phyloP scores from a whole-genome alignment of 2,113 vertebrate genomes.

The Mohoua ochrocephala region DNA sequence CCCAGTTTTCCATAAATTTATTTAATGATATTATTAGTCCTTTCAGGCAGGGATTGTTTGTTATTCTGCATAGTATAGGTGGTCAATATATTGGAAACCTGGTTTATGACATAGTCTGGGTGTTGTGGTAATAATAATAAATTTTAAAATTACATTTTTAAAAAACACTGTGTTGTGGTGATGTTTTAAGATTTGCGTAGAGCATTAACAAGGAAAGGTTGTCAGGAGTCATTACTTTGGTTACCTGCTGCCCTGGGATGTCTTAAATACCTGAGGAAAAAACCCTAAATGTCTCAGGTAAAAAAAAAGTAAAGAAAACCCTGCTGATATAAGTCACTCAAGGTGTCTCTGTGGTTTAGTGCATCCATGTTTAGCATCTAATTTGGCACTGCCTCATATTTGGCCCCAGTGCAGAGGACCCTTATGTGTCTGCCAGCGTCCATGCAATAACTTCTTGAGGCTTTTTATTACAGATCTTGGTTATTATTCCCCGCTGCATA shows the following conservation, averaged over 20 bases:
- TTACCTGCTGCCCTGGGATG: not conserved
- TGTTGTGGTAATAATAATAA: not conserved
- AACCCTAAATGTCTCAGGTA: not conserved
- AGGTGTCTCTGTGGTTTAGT: not conserved
- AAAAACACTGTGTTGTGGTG: not conserved
- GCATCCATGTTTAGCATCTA: not conserved
- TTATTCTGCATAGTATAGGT: not conserved
- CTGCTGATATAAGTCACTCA: not conserved
- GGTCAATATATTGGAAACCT: not conserved
- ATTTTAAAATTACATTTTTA: not conserved
- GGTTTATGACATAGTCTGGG: not conserved
- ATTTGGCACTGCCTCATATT: not conserved
- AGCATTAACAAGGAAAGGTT: not conserved
- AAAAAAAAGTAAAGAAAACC: not conserved
- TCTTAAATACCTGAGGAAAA: not conserved
- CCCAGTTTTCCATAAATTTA: not conserved
- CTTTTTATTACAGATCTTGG: not conserved
- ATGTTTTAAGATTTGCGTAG: not conserved
- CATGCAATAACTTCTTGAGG: not conserved
- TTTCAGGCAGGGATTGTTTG: not conserved
- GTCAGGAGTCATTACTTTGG: not conserved
- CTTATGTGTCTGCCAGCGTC: not conserved
- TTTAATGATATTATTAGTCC: not conserved
- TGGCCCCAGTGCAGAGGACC: not conserved
- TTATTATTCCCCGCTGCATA: not conserved